phyloP scores from a whole-genome alignment of 92 coral and sea anemone genomes.

The Meandrina meandrites region DNA sequence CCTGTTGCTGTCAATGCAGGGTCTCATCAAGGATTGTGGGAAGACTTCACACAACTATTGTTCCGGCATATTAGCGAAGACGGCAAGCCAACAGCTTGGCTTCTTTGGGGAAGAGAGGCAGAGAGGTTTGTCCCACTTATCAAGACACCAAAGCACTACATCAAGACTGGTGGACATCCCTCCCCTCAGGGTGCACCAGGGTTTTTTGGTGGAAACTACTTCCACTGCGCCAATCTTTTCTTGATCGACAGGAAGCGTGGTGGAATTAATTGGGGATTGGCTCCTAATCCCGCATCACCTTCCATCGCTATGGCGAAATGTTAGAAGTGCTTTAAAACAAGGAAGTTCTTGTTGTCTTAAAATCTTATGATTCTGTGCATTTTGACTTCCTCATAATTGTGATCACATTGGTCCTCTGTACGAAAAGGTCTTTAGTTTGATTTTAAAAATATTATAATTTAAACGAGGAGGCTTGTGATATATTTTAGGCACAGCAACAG shows the following conservation, averaged over 20 bases:
- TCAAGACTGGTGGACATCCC: conserved; percentile 19
- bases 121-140: background rate
- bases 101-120: conserved; percentile 25
- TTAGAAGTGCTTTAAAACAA: no score
- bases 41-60: background rate
- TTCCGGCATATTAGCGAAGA: background rate
- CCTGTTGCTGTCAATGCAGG: no score
- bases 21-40: conserved; percentile 1
- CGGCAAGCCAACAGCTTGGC: background rate
- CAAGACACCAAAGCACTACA: background rate
- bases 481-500: no score
- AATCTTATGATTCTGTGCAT: no score
- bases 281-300: no score
- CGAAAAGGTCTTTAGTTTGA: no score
- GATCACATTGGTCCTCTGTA: no score
- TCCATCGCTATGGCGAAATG: no score
- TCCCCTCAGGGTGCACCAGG: background rate
- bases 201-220: conserved; percentile 22
- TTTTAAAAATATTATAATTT: no score
- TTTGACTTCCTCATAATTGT: no score
- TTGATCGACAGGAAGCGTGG: background rate
- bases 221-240: conserved; percentile 10
- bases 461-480: no score
- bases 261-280: background rate
- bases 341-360: no score